Percentiles rank a stretch among this genome's conserved stretches.
phyloP scores from a whole-genome alignment of 2,113 vertebrate species.

The Phainopepla nitens region DNA sequence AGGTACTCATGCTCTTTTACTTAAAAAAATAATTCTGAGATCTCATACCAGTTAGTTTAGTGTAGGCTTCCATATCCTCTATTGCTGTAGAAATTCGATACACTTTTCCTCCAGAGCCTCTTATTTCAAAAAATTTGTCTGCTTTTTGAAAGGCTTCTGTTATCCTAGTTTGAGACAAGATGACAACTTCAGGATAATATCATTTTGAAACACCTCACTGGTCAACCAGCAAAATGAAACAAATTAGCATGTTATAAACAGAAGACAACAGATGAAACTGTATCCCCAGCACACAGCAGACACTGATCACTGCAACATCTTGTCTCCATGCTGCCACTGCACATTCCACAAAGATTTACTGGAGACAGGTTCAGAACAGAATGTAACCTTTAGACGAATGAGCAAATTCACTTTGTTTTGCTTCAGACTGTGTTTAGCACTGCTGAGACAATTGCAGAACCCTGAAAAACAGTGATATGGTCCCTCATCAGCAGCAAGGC shows the following conservation, averaged over 20 bases:
- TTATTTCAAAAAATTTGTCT: conserved; percentile 76
- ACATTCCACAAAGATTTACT: not conserved
- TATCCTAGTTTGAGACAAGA: conserved; percentile 77
- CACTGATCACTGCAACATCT: not conserved
- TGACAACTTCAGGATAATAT: not conserved
- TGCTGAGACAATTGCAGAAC: not conserved
- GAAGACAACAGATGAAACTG: not conserved
- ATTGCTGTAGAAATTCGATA: conserved; percentile 86
- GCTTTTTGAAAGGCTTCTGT: conserved; percentile 90
- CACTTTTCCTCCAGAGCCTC: conserved; percentile 69
- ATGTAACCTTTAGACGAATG: not conserved
- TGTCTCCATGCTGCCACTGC: rapidly evolving
- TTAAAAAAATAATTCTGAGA: not conserved
- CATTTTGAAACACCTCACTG: not conserved
- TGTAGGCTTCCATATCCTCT: conserved; percentile 93
- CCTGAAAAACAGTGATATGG: not conserved
- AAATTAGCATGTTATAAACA: not conserved
- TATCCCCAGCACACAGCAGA: not conserved
- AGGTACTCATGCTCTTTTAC: not conserved
- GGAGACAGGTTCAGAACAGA: not conserved
- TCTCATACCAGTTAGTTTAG: conserved; percentile 86
- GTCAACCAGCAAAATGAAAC: not conserved
- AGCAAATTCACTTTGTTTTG: not conserved
- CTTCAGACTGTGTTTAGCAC: not conserved
- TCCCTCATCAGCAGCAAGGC: not conserved